Evolutionary conservation across 2,888 invertebrate species (phyloP).

Genomic region (Slavum lentiscoides): DNA sequence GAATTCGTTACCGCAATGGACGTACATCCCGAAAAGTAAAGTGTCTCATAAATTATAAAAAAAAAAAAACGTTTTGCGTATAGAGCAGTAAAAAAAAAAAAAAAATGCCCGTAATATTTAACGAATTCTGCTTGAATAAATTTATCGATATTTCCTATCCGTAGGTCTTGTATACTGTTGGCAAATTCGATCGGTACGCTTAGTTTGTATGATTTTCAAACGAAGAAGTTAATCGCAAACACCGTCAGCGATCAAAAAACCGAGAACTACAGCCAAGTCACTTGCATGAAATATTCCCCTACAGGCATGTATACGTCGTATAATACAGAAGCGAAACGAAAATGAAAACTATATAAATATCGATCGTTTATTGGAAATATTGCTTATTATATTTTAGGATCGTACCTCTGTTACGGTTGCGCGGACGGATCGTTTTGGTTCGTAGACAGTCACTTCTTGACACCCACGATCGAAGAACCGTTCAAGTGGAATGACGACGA

Average conservation of each 20-base stretch:
- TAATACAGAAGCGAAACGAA: neutral
- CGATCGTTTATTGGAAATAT: neutral
- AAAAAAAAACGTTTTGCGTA: no score
- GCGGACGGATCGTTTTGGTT: constrained; percentile 30
- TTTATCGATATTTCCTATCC: neutral
- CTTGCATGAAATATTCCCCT: constrained; percentile 8
- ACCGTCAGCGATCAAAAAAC: neutral
- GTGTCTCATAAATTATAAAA: neutral
- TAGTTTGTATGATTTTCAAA: neutral
- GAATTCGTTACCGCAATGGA: constrained; percentile 16
- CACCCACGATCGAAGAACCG: neutral
- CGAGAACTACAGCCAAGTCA: neutral
- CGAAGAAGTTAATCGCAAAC: neutral
- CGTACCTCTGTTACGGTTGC: constrained; percentile 25
- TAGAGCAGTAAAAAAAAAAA: no score
- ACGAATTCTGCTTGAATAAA: neutral
- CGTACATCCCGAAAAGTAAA: constrained; percentile 21
- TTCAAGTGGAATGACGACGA: neutral
- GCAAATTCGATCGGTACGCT: constrained; percentile 11
- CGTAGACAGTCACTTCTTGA: neutral
- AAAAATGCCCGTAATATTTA: no score
- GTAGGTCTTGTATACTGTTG: neutral
- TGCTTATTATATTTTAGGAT: neutral
- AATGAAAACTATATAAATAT: neutral
- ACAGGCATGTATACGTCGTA: constrained; percentile 10